Percentiles rank a stretch among this genome's conserved stretches.
phyloP scores from a whole-genome alignment of 2,113 vertebrate genomes.

The Vulpes vulpes region DNA sequence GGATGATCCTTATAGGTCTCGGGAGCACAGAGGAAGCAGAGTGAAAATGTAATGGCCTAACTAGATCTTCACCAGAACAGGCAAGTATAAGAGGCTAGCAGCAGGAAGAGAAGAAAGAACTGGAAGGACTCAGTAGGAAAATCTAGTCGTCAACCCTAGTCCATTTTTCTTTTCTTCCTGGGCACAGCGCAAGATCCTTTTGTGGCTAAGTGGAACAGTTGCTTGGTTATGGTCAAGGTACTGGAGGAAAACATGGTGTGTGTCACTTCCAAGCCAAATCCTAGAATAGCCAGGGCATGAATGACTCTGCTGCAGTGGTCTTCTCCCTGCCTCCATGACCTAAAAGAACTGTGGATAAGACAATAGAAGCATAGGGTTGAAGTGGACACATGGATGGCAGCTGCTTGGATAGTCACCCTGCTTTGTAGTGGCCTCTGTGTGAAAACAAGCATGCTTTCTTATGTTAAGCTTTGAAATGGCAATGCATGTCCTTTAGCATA shows the following conservation, averaged over 20 bases:
- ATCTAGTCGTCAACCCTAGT: not conserved
- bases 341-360: not conserved
- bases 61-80: not conserved
- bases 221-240: not conserved
- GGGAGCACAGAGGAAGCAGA: not conserved
- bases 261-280: not conserved
- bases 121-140: not conserved
- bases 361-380: not conserved
- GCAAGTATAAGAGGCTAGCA: not conserved
- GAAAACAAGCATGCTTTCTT: not conserved
- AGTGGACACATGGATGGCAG: not conserved
- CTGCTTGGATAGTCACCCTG: not conserved
- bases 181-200: not conserved
- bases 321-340: not conserved
- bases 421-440: not conserved
- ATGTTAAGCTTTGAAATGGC: not conserved
- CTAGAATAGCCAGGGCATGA: not conserved
- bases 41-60: not conserved
- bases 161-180: not conserved
- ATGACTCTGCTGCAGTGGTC: not conserved
- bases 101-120: not conserved
- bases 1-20: not conserved
- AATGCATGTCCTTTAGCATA: not conserved
- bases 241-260: accelerated
- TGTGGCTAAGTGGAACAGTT: too few relatives aligned